Evolutionary conservation across 2,797 vertebrate species (phyloP).

Genomic region (Perodicticus potto): DNA sequence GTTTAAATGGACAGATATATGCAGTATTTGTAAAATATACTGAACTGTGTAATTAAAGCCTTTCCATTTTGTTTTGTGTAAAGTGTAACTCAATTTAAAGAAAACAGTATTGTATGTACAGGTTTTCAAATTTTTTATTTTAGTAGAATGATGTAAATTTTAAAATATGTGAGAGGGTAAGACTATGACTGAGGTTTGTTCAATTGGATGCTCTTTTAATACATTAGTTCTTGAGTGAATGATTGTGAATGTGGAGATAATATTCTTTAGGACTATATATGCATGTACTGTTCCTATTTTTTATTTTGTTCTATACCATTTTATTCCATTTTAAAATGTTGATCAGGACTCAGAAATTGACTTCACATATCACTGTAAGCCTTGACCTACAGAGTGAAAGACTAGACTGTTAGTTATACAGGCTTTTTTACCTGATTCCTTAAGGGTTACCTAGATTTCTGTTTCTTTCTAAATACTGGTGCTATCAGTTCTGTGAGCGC

Average conservation of each 20-base stretch:
- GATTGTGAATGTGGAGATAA: neutral
- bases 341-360: neutral
- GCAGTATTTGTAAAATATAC: neutral
- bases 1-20: neutral
- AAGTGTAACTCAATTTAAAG: neutral
- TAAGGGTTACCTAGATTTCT: neutral
- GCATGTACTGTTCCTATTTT: neutral
- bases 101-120: neutral
- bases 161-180: neutral
- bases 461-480: conserved; percentile 16
- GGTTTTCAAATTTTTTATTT: neutral
- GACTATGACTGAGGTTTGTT: neutral
- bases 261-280: neutral
- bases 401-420: neutral
- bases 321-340: neutral
- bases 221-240: conserved; percentile 3
- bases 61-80: neutral
- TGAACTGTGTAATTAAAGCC: neutral
- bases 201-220: neutral
- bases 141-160: neutral
- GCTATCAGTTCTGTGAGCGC: conserved; percentile 16
- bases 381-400: neutral
- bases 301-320: neutral
- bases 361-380: neutral
- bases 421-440: neutral